Percentiles rank a stretch among this genome's conserved stretches.
These are phyloP conservation scores for Drosophila santomea DNA, from an alignment of 1,140 invertebrate genomes.

Conservation along the genomic window DNA sequence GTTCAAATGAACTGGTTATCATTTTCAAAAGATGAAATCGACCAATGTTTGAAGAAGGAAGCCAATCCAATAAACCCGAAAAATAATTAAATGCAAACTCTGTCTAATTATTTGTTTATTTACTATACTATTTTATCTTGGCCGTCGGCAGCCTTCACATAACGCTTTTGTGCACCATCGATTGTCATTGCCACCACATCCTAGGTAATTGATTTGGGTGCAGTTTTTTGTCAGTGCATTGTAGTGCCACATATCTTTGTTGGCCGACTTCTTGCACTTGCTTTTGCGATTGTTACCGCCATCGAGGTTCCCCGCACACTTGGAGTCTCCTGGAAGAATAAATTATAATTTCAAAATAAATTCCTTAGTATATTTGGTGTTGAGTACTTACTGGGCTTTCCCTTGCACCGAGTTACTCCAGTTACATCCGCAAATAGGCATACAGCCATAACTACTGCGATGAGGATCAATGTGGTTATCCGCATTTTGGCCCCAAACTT, in stretches of 20 bases:
- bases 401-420: slow-evolving; percentile 12
- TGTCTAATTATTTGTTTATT: neutral
- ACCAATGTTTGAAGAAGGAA: slow-evolving; percentile 9
- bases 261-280: slow-evolving; percentile 16
- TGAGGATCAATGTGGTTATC: slow-evolving; percentile 9
- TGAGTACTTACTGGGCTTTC: slow-evolving; percentile 19
- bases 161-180: slow-evolving; percentile 30
- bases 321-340: neutral
- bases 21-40: slow-evolving; percentile 37
- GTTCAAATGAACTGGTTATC: slow-evolving; percentile 27
- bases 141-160: slow-evolving; percentile 11
- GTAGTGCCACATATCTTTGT: slow-evolving; percentile 31
- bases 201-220: slow-evolving; percentile 20
- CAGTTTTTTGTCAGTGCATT: slow-evolving; percentile 9
- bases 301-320: slow-evolving; percentile 12
- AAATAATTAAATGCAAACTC: slow-evolving; percentile 17
- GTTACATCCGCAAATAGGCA: neutral
- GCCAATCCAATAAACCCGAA: slow-evolving; percentile 35
- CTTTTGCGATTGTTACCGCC: slow-evolving; percentile 13
- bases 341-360: neutral
- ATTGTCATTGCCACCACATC: slow-evolving; percentile 45
- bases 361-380: no score
- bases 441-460: slow-evolving; percentile 1
- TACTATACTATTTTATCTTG: neutral
- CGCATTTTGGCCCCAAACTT: slow-evolving; percentile 9